Conservation (phyloP, 2,888 invertebrate species). For the Corbicula japonica region DNA sequence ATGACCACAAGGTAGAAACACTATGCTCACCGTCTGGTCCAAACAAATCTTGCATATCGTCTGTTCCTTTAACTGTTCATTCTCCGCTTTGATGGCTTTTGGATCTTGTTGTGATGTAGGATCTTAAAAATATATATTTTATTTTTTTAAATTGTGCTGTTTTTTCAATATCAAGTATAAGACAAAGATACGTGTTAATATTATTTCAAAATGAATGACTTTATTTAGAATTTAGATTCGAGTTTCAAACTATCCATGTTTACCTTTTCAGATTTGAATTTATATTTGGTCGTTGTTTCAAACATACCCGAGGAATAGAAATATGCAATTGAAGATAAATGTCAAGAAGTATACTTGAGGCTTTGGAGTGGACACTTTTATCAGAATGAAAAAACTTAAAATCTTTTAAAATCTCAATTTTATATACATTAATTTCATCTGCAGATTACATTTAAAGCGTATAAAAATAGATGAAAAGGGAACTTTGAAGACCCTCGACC, state of each 20-base stretch:
- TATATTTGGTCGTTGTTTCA: not conserved
- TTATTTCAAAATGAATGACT: not conserved
- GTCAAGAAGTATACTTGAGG: too few relatives aligned
- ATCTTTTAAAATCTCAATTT: too few relatives aligned
- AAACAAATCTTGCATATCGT: conserved; percentile 65
- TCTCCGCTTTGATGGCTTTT: conserved; percentile 51
- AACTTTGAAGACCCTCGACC: too few relatives aligned
- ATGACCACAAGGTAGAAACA: conserved; percentile 71
- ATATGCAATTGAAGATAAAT: too few relatives aligned
- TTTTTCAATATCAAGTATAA: not conserved
- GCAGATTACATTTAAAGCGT: too few relatives aligned
- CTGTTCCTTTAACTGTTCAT: conserved; percentile 61
- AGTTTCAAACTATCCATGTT: not conserved
- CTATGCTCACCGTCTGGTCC: conserved; percentile 63
- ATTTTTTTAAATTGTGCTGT: not conserved
- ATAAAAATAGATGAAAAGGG: too few relatives aligned
- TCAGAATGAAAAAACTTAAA: too few relatives aligned
- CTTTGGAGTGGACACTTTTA: too few relatives aligned
- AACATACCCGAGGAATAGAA: not conserved
- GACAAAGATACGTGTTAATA: not conserved
- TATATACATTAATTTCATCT: too few relatives aligned
- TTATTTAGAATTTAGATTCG: not conserved
- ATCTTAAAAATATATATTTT: not conserved
- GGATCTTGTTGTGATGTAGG: conserved; percentile 18
- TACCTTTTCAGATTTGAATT: not conserved